These are phyloP conservation scores for Stigmatopora argus DNA, from an alignment of 2,113 vertebrate genomes.

Conservation along the genomic window DNA sequence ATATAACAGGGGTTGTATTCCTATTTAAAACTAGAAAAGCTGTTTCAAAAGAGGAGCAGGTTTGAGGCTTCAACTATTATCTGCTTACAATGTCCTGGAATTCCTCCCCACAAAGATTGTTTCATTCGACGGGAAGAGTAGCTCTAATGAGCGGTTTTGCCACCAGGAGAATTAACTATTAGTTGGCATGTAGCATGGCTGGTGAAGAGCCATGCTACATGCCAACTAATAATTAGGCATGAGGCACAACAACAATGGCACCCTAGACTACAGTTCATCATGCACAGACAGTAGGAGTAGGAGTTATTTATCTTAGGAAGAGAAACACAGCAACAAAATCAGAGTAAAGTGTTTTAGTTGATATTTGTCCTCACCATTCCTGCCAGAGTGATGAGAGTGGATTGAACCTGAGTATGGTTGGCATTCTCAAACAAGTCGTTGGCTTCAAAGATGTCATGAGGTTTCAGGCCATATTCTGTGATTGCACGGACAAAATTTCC, in stretches of 20 bases:
- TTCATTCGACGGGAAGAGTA: neutral
- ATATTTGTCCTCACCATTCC: conserved; percentile 77
- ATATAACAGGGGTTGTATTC: neutral
- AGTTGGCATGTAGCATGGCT: neutral
- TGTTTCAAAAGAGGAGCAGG: neutral
- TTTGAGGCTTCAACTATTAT: neutral
- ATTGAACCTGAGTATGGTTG: conserved; percentile 92
- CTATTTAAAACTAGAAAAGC: neutral
- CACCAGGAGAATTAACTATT: neutral
- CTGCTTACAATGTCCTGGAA: neutral
- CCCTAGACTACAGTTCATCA: neutral
- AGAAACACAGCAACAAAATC: neutral
- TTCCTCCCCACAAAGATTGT: neutral
- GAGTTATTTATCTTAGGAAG: neutral
- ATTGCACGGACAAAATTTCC: conserved; percentile 87
- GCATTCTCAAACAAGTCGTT: conserved; percentile 92
- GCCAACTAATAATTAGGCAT: no score
- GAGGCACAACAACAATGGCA: neutral
- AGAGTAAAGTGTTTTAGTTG: neutral
- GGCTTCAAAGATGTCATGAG: conserved; percentile 88
- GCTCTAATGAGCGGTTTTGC: conserved; percentile 1
- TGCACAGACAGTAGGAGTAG: neutral
- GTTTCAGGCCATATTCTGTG: conserved; percentile 83
- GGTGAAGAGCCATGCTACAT: neutral
- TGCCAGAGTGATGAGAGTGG: conserved; percentile 83